Conservation (phyloP, 2,797 vertebrate genomes). For the Bradypodion pumilum region DNA sequence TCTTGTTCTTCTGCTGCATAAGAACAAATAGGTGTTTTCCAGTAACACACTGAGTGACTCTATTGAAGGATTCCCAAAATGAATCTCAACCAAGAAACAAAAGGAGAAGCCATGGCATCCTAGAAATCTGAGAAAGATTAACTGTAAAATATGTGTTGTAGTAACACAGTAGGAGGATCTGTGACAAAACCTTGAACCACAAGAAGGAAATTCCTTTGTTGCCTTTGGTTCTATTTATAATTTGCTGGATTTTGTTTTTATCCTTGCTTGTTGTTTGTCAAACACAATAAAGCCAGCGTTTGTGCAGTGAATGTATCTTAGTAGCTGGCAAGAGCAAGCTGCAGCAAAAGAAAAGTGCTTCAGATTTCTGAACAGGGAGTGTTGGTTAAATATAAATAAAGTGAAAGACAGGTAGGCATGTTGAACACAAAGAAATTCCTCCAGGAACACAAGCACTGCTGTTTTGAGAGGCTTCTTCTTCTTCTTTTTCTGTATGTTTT, state of each 20-base stretch:
- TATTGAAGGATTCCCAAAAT: not conserved
- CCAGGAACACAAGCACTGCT: not conserved
- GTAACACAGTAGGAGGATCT: rapidly evolving
- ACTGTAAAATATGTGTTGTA: not conserved
- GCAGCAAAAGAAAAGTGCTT: slow-evolving; percentile 26
- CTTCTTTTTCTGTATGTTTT: slow-evolving; percentile 38
- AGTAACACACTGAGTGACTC: not conserved
- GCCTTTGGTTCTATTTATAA: not conserved
- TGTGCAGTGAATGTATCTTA: not conserved
- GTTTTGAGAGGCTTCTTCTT: slow-evolving; percentile 16
- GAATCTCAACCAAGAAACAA: not conserved
- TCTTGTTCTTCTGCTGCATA: too few relatives aligned
- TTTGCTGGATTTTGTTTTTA: not conserved
- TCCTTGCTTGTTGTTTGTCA: not conserved
- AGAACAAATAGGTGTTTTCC: not conserved
- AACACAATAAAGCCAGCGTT: not conserved
- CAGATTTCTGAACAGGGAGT: slow-evolving; percentile 28
- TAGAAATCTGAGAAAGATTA: not conserved
- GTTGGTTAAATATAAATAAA: rapidly evolving
- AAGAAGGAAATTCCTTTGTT: not conserved
- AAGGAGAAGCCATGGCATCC: not conserved
- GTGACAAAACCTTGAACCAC: not conserved
- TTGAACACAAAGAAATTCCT: slow-evolving; percentile 14
- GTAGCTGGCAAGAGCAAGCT: not conserved
- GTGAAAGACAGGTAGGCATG: slow-evolving; percentile 25